Evolutionary conservation across 2,888 invertebrate genomes (phyloP), one percentile per base, ranked within the genome.

Genomic region (Oegoconia quadripuncta): DNA sequence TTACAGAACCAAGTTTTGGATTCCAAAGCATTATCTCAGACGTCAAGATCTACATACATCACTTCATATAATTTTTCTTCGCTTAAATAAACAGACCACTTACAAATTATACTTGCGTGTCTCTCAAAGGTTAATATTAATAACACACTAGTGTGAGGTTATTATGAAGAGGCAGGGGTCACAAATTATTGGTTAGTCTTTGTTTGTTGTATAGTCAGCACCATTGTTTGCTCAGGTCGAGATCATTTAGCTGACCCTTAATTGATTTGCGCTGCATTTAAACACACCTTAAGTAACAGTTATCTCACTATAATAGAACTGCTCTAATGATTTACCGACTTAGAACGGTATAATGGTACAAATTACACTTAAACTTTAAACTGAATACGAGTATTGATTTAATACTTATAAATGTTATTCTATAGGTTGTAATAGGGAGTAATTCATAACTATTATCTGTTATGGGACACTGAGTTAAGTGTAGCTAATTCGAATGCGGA

Each of bases 151-250:
- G 18, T 12, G 7, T 18, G 12, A 14, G 27, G 27, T 27, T 17
- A 17, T 17, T 26, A 16, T 9, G 34, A 34, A 20, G 18, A 27
- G 12, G 20, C 29, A 32, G 36, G 37, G 45, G 48, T 48, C 48
- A 52, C 35, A 40, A 31, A 36, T 41, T 40, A 41, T 42, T 43
- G 50, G 47, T 30, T 11, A 9, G 5, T 23, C 7, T 23, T 8
- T 23, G n/a, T 48, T 52, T 47, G 56, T 65, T 67, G 61, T 59
- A 54, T 57, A 64, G 56, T 62, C 52, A 58, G 64, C 70, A 48
- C 46, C 52, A 69, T 69, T 73, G 71, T 69, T 74, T 72, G 56
- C 54, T 43, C 50, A 65, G 78, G 75, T 70, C 69, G 68, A 52
- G 60, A 44, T 53, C 53, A 39, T 59, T 64, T 59, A 64, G 67